Percentiles rank a stretch among this genome's conserved stretches.
phyloP scores from a whole-genome alignment of 2,797 vertebrate genomes.

The Thaleichthys pacificus region DNA sequence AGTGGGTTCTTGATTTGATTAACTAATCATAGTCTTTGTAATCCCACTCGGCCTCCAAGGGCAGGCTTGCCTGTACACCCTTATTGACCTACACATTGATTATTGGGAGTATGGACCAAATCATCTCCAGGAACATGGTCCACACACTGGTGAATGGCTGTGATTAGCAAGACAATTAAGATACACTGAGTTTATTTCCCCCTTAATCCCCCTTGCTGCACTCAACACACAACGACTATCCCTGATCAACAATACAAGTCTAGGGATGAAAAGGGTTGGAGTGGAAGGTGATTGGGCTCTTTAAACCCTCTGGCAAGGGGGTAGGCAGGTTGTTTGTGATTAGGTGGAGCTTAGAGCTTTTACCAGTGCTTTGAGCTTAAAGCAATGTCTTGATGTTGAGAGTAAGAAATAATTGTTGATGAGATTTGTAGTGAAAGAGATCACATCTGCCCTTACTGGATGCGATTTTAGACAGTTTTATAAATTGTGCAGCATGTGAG shows the following conservation, averaged over 20 bases:
- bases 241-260: conserved; percentile 63
- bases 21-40: conserved; percentile 83
- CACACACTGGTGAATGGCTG: conserved; percentile 58
- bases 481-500: neutral
- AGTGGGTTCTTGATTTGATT: conserved; percentile 78
- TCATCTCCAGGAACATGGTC: conserved; percentile 72
- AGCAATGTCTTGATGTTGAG: neutral
- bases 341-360: conserved; percentile 65
- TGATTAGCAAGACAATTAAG: conserved; percentile 74
- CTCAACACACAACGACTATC: conserved; percentile 57
- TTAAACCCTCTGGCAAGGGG: conserved; percentile 66
- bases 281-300: conserved; percentile 67
- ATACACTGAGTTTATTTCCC: conserved; percentile 59
- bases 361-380: conserved; percentile 46
- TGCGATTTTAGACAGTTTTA: neutral
- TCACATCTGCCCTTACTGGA: neutral
- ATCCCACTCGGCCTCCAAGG: conserved; percentile 72
- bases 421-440: neutral
- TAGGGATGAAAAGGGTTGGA: conserved; percentile 56
- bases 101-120: conserved; percentile 65
- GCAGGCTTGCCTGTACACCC: conserved; percentile 54
- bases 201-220: conserved; percentile 63
- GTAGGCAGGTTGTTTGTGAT: conserved; percentile 66
- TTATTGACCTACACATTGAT: conserved; percentile 73
- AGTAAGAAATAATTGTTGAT: neutral